Evolutionary conservation across 2,113 vertebrate species (phyloP).

Genomic region (Vicugna pacos): DNA sequence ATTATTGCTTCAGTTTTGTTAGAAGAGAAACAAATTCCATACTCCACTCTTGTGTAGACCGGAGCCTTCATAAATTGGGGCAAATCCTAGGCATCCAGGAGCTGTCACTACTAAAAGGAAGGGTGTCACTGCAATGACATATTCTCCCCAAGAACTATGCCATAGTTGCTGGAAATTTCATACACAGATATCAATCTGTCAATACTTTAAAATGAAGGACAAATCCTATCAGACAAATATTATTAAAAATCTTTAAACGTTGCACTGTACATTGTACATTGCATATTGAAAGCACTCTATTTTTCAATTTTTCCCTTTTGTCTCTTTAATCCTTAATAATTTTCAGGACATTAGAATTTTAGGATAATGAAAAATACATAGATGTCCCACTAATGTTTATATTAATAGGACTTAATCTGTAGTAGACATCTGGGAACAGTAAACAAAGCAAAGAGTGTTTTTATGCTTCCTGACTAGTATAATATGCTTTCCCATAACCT

Average conservation of each 20-base stretch:
- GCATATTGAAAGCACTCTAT: neutral
- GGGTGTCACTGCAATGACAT: neutral
- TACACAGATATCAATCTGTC: neutral
- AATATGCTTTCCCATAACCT: neutral
- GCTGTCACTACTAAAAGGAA: neutral
- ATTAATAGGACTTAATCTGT: neutral
- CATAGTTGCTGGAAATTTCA: neutral
- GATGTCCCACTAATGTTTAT: neutral
- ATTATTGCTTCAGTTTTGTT: conserved; percentile 59
- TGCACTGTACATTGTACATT: neutral
- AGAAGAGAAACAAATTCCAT: conserved; percentile 22
- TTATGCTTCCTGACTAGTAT: conserved; percentile 14
- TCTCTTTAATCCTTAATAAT: conserved; percentile 43
- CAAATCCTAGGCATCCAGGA: neutral
- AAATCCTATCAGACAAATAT: conserved; percentile 16
- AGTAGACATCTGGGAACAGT: neutral
- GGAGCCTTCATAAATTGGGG: neutral
- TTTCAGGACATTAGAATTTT: conserved; percentile 15
- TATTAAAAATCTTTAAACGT: conserved; percentile 3
- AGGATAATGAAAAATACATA: conserved; percentile 13
- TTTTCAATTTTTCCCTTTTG: conserved; percentile 39
- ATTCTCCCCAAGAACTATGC: neutral
- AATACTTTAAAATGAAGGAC: conserved; percentile 49
- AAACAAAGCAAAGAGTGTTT: conserved; percentile 28
- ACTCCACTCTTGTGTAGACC: neutral